Evolutionary conservation across 2,113 vertebrate species (phyloP).

Genomic region (Cygnus atratus): DNA sequence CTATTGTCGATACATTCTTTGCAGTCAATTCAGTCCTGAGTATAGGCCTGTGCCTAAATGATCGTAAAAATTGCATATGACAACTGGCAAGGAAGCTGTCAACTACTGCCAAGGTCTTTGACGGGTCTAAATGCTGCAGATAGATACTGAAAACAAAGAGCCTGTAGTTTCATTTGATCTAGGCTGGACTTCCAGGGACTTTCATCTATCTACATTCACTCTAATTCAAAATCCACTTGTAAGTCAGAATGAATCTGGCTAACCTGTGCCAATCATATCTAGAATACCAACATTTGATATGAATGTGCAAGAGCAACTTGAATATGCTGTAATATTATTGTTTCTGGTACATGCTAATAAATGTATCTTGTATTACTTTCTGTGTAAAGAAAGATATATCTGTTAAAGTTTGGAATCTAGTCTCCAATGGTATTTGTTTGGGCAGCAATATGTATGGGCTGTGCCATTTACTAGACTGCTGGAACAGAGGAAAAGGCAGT

Average conservation of each 20-base stretch:
- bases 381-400: background rate
- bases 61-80: background rate
- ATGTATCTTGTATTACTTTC: background rate
- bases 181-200: background rate
- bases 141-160: background rate
- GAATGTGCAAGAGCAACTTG: background rate
- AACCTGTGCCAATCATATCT: background rate
- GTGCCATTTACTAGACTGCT: background rate
- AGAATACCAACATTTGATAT: background rate
- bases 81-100: background rate
- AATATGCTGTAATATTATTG: background rate
- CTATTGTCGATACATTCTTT: background rate
- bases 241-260: background rate
- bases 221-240: background rate
- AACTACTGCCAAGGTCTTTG: background rate
- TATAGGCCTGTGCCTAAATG: background rate
- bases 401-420: background rate
- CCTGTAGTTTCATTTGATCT: background rate
- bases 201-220: background rate
- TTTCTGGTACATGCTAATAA: background rate
- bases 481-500: background rate
- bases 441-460: background rate
- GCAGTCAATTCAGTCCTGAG: background rate
- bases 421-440: background rate
- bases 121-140: background rate